phyloP scores from a whole-genome alignment of 2,113 vertebrate species.

The Varanus salvator region DNA sequence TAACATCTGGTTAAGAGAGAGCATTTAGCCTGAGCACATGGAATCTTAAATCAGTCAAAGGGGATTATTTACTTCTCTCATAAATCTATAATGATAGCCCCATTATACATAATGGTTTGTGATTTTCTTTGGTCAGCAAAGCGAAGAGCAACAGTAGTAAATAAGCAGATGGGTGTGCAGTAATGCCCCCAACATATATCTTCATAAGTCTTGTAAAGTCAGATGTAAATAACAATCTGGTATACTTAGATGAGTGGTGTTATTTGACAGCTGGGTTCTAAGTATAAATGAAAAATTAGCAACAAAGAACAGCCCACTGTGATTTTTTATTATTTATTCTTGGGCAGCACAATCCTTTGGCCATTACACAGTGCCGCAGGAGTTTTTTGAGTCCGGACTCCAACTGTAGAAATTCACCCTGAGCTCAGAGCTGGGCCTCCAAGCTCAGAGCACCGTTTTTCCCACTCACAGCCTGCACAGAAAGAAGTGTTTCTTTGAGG shows the following conservation, averaged over 20 bases:
- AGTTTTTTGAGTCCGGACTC: too few relatives aligned
- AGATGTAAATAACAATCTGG: slow-evolving; percentile 43
- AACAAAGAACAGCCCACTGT: background rate
- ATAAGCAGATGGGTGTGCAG: slow-evolving; percentile 29
- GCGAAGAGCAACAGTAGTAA: slow-evolving; percentile 62
- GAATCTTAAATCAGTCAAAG: slow-evolving; percentile 55
- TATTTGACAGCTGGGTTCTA: slow-evolving; percentile 49
- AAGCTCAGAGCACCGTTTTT: too few relatives aligned
- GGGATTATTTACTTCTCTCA: slow-evolving; percentile 61
- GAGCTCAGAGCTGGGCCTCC: too few relatives aligned
- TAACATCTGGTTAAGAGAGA: slow-evolving; percentile 56
- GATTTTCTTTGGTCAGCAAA: slow-evolving; percentile 68
- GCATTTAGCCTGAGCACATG: slow-evolving; percentile 35
- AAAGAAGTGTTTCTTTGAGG: too few relatives aligned
- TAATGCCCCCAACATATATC: slow-evolving; percentile 52
- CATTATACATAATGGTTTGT: slow-evolving; percentile 48
- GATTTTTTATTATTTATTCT: slow-evolving; percentile 20
- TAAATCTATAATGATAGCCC: slow-evolving; percentile 61
- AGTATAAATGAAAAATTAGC: slow-evolving; percentile 43
- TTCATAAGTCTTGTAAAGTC: slow-evolving; percentile 50
- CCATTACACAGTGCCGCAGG: too few relatives aligned
- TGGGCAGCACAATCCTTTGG: too few relatives aligned
- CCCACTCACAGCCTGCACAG: too few relatives aligned
- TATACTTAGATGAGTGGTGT: slow-evolving; percentile 43
- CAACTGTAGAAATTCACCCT: too few relatives aligned